Conservation (phyloP, 2,113 vertebrate genomes). For the Danio rerio region GRCz12tu NC_133197.1:10618001-10618500, state of each 20-base stretch:
- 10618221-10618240: background rate
- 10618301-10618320: conserved; percentile 17
- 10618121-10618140: conserved; percentile 20
- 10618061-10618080: conserved; percentile 19
- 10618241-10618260: conserved; percentile 23
- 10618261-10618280: conserved; percentile 11
- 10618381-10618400: background rate
- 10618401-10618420: too few species aligned
- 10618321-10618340: background rate
- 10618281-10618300: background rate
- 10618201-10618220: conserved; percentile 30
- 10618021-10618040: conserved; percentile 21
- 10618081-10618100: conserved; percentile 27
- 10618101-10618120: conserved; percentile 19
- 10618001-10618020: conserved; percentile 13
- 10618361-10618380: background rate
- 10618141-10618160: conserved; percentile 18
- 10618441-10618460: too few species aligned
- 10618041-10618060: conserved; percentile 36
- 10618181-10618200: conserved; percentile 17
- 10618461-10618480: too few species aligned
- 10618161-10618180: background rate
- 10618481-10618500: too few species aligned
- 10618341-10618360: background rate
- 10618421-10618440: too few species aligned